Conservation (phyloP, 2,888 invertebrate genomes). For the Cantharis rufa region DNA sequence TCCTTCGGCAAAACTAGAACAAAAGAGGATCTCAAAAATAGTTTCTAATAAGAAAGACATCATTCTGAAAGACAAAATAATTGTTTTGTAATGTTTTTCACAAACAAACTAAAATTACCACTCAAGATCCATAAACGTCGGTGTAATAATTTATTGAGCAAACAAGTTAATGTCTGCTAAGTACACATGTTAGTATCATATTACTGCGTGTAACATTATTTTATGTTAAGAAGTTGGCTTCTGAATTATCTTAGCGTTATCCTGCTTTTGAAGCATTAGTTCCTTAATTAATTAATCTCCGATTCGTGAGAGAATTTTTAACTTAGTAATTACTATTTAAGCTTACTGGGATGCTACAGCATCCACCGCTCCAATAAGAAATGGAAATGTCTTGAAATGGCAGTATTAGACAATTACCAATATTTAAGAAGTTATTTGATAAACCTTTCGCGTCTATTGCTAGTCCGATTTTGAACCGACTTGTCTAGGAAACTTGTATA, state of each 20-base stretch:
- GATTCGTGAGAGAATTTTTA: not conserved
- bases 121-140: not conserved
- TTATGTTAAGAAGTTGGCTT: not conserved
- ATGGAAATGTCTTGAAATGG: too few relatives aligned
- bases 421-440: too few relatives aligned
- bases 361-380: too few relatives aligned
- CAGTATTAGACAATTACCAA: too few relatives aligned
- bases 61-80: not conserved
- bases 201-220: not conserved
- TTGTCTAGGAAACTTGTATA: too few relatives aligned
- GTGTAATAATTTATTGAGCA: not conserved
- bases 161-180: not conserved
- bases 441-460: too few relatives aligned
- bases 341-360: too few relatives aligned
- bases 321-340: not conserved
- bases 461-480: too few relatives aligned
- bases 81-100: not conserved
- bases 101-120: not conserved
- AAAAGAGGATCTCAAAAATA: slow-evolving; percentile 17
- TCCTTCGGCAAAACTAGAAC: slow-evolving; percentile 66
- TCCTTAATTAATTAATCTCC: not conserved
- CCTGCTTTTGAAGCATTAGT: not conserved
- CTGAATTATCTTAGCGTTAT: not conserved
- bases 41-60: not conserved
- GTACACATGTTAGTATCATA: not conserved